Evolutionary conservation across 2,888 invertebrate species (phyloP), one percentile per base, ranked within the genome.

Genomic region (Catocala nupta): DNA sequence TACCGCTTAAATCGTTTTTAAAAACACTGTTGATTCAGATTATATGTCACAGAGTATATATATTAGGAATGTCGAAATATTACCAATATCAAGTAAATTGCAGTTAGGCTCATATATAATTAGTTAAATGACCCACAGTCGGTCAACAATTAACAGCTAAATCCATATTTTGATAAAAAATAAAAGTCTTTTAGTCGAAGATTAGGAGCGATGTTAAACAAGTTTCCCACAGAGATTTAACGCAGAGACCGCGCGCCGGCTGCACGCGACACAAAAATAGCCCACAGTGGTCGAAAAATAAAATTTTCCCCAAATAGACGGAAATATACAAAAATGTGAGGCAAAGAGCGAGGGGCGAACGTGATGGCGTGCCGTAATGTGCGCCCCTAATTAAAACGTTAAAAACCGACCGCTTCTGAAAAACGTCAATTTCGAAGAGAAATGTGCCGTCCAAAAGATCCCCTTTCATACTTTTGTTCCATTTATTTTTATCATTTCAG

Each of bases 301-400:
- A 91, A 91, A 90, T 77, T 93, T 93, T 93, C 92, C 93, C 92
- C 89, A 93, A 93, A 93, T 93, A 93, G 94, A 94, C 93, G 79
- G 91, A 92, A 93, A 94, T 92, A 93, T 91, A 93, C 93, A 93
- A 93, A 94, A 93, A 93, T 93, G 92, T 92, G 90, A 90, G 82
- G 78, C 90, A 86, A 89, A 88, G 90, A 89, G 90, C 91, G 92
- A 92, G 93, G 93, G 94, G 92, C 91, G 92, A 90, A 87, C 91
- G 92, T 89, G 92, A 88, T 88, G 90, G 91, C 92, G 91, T 87
- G 90, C 90, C 90, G 92, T 94, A 94, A 94, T 94, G 93, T 88
- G 92, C 92, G 93, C 93, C 93, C 93, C 94, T 94, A 93, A 94
- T 94, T 93, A 93, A 94, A 93, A 93, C 90, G 93, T 93, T 94